Conservation (phyloP, 2,888 invertebrate species). For the Ptilodon capucinus region DNA sequence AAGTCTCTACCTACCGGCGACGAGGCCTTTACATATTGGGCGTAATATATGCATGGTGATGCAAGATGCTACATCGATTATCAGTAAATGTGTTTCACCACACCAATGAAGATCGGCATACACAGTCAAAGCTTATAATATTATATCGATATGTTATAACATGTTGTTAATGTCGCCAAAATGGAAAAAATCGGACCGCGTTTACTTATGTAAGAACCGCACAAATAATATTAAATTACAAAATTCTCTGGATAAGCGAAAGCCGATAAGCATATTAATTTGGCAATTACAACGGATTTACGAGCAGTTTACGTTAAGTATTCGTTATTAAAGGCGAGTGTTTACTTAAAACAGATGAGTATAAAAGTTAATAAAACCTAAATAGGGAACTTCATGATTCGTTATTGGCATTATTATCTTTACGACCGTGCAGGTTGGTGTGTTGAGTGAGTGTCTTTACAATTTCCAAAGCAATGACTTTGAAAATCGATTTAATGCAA, state of each 20-base stretch:
- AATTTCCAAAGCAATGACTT: slow-evolving; percentile 31
- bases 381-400: slow-evolving; percentile 4
- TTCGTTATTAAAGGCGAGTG: slow-evolving; percentile 13
- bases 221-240: not conserved
- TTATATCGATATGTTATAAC: not conserved
- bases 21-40: slow-evolving; percentile 35
- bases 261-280: slow-evolving; percentile 15
- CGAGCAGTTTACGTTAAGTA: slow-evolving; percentile 20
- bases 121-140: not conserved
- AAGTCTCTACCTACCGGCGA: slow-evolving; percentile 30
- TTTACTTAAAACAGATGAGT: slow-evolving; percentile 13
- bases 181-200: slow-evolving; percentile 1
- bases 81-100: slow-evolving; percentile 1
- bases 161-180: too few species aligned
- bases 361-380: slow-evolving; percentile 12
- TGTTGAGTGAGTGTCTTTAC: slow-evolving; percentile 10
- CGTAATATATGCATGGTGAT: slow-evolving; percentile 55
- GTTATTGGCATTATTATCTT: slow-evolving; percentile 12
- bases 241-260: slow-evolving; percentile 9
- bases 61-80: slow-evolving; percentile 40
- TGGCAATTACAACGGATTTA: slow-evolving; percentile 20
- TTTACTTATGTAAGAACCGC: slow-evolving; percentile 23
- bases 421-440: slow-evolving; percentile 11
- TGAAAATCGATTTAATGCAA: slow-evolving; percentile 34
- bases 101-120: too few species aligned